Base-by-base conservation (phyloP, 2,888 invertebrate species). In the Pocota personata region DNA sequence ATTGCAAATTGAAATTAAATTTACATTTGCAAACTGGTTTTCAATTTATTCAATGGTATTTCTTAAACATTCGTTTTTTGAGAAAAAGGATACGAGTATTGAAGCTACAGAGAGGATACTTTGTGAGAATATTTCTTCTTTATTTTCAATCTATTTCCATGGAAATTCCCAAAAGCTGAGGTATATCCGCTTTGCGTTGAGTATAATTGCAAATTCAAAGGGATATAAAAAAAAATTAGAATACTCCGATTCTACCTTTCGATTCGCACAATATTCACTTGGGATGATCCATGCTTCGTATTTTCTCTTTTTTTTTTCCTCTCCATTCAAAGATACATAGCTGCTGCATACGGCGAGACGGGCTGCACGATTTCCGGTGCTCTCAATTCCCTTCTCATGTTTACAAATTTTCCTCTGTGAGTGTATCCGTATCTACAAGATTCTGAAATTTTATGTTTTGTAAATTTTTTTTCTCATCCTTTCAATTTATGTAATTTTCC, bases 331-430 rank as follows among this genome's bases (percentile, higher is more conserved):
- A 32, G 14, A 8, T n/a, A n/a, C n/a, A n/a, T n/a, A n/a, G n/a
- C 32, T 16, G 21, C 14, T 50, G 32, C 40, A 16, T 50, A 16
- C 21, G 37, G 50, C 27, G 55, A 43, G 58, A 40, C 27, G 19
- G 50, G 48, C 60, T 60, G 50, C 24, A 52, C 40, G 67, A 50
- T 60, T 60, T 14, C 30, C 8, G 24, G 46, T 7, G 43, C 16
- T 14, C 30, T 69, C 50, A 77, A 77, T 77, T 77, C 77, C 77
- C 77, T 67, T 67, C 58, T 77, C 77, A 77, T 77, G 77, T 77
- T 77, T 77, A 77, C 60, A 77, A 77, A 77, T 60, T 77, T 52
- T 24, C 43, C 52, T 67, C 40, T 30, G 40, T 50, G 50, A 30
- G 57, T 57, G 43, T 52, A n/a, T n/a, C n/a, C n/a, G n/a, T n/a